Evolutionary conservation across 53 echinoderm and acorn worm species (phyloP).

Genomic region (Temnopleurus reevesii): DNA sequence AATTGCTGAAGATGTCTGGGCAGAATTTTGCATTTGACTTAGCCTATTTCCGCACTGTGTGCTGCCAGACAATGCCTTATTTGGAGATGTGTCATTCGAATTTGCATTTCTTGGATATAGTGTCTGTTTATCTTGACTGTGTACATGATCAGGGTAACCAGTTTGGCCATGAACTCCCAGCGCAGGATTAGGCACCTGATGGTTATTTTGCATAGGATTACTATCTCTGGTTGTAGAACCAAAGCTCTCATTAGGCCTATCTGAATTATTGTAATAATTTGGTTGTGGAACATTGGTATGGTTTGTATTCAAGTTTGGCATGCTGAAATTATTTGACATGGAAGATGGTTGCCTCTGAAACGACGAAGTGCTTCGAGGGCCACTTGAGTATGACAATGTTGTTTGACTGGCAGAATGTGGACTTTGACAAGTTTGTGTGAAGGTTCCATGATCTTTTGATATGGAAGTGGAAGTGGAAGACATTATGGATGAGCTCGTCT

Average conservation of each 20-base stretch:
- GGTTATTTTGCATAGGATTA: not conserved
- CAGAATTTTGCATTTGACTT: not conserved
- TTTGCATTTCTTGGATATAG: not conserved
- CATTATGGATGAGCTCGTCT: not conserved
- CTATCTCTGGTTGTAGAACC: not conserved
- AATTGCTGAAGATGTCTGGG: not conserved
- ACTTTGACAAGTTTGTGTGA: not conserved
- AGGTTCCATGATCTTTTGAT: not conserved
- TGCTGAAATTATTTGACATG: not conserved
- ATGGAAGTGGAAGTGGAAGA: not conserved
- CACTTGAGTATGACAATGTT: not conserved
- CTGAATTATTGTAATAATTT: not conserved
- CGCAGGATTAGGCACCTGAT: not conserved
- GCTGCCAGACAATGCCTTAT: not conserved
- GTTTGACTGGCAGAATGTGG: not conserved
- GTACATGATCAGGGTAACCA: not conserved
- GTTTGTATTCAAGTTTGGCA: slow-evolving; percentile 14
- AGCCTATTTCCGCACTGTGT: not conserved
- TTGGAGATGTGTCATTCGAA: slow-evolving; percentile 9
- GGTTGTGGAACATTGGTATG: not conserved
- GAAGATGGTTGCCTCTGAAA: not conserved
- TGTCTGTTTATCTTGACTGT: not conserved
- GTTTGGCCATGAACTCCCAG: not conserved
- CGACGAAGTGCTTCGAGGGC: not conserved
- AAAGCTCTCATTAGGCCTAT: not conserved